Conservation (phyloP, 2,797 vertebrate genomes). For the Dipus sagitta region DNA sequence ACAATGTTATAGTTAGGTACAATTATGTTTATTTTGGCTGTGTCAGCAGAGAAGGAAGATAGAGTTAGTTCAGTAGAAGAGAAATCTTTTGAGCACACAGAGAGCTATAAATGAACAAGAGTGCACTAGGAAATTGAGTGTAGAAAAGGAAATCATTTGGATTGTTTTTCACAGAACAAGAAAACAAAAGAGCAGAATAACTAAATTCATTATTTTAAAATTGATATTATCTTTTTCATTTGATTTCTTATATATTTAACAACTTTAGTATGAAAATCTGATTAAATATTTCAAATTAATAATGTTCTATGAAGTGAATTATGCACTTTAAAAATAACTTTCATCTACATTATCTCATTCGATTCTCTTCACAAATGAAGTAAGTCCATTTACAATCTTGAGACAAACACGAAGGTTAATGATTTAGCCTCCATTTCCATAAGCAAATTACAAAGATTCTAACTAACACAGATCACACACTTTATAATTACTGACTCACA, state of each 20-base stretch:
- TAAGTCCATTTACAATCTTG: constrained; percentile 53
- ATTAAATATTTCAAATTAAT: constrained; percentile 24
- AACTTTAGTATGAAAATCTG: not conserved
- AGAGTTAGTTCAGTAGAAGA: not conserved
- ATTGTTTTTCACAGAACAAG: not conserved
- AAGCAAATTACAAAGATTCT: constrained; percentile 67
- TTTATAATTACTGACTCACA: constrained; percentile 61
- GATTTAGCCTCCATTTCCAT: constrained; percentile 70
- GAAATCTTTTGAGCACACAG: not conserved
- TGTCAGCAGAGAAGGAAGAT: not conserved
- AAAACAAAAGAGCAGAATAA: not conserved
- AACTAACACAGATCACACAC: constrained; percentile 53
- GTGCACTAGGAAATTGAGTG: accelerated
- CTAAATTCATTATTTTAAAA: not conserved
- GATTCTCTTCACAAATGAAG: constrained; percentile 54
- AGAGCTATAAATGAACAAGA: not conserved
- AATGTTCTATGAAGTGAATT: not conserved
- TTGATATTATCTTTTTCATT: not conserved
- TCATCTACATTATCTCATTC: constrained; percentile 20
- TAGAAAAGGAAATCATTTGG: not conserved
- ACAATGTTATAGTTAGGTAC: not conserved
- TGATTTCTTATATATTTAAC: not conserved
- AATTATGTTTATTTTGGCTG: not conserved
- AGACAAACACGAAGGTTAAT: constrained; percentile 73
- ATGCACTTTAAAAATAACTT: not conserved